phyloP scores from a whole-genome alignment of 2,113 vertebrate species.

The human region DNA sequence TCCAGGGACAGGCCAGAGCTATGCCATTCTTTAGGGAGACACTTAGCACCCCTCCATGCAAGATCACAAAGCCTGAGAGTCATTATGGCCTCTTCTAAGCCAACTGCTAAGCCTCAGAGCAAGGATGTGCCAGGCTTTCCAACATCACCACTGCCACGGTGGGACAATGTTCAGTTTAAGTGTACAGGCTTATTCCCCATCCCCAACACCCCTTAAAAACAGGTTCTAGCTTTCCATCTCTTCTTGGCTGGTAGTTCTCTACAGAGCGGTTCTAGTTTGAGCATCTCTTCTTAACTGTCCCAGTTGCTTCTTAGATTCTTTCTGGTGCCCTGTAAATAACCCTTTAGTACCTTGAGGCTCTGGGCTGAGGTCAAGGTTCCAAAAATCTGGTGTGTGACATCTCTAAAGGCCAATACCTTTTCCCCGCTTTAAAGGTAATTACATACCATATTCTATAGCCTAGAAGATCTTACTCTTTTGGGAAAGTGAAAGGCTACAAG shows the following conservation, averaged over 20 bases:
- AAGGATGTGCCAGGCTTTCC: background rate
- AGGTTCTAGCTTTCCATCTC: background rate
- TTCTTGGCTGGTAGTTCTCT: background rate
- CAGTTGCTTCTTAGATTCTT: constrained; percentile 21
- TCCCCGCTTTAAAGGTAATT: background rate
- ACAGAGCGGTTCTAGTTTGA: constrained; percentile 13
- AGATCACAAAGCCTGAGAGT: constrained; percentile 23
- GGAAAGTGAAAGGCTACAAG: background rate
- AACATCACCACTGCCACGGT: background rate
- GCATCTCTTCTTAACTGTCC: constrained; percentile 6
- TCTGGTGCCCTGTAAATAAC: background rate
- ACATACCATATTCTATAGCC: background rate
- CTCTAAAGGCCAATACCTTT: constrained; percentile 18
- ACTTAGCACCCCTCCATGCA: background rate
- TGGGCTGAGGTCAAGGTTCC: constrained; percentile 6
- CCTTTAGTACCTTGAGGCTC: constrained; percentile 20
- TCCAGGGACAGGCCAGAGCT: background rate
- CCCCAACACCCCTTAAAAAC: background rate
- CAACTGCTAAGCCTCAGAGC: background rate
- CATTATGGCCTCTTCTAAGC: background rate
- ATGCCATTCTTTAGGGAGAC: background rate
- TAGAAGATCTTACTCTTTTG: constrained; percentile 2
- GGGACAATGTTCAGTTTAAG: constrained; percentile 4
- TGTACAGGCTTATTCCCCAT: background rate
- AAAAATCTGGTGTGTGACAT: background rate